Conservation (phyloP, 2,113 vertebrate genomes). For the Antidorcas marsupialis region DNA sequence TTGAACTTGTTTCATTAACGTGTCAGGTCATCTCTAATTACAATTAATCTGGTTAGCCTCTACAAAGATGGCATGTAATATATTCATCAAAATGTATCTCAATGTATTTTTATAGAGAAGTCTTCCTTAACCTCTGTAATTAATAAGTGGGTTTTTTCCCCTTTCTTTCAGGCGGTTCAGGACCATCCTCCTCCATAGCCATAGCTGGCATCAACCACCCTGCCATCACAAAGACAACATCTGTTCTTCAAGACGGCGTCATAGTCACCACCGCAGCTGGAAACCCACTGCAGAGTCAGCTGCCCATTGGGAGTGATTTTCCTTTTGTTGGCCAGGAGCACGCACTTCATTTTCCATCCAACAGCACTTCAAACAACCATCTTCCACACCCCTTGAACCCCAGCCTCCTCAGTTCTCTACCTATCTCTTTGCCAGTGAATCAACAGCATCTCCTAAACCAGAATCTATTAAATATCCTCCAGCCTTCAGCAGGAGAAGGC, state of each 20-base stretch:
- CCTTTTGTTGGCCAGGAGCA: conserved; percentile 84
- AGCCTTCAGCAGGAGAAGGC: conserved; percentile 88
- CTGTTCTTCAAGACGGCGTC: conserved; percentile 86
- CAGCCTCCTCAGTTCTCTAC: conserved; percentile 86
- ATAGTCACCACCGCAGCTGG: conserved; percentile 86
- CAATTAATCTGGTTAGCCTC: not conserved
- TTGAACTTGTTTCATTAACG: not conserved
- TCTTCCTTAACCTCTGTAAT: not conserved
- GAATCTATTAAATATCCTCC: conserved; percentile 88
- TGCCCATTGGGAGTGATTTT: conserved; percentile 82
- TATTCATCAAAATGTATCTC: not conserved
- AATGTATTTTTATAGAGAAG: not conserved
- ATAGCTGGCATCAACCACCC: conserved; percentile 85
- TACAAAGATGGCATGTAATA: not conserved
- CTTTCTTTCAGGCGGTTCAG: conserved; percentile 73
- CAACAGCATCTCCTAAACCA: conserved; percentile 90
- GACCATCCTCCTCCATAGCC: conserved; percentile 82
- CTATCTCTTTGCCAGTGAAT: conserved; percentile 87
- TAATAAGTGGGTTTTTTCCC: conserved; percentile 1
- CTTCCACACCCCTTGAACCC: conserved; percentile 84
- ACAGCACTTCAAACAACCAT: conserved; percentile 83
- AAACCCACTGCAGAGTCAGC: conserved; percentile 82
- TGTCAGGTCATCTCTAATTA: not conserved
- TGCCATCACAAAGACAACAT: conserved; percentile 88
- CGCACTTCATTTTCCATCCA: conserved; percentile 84